These are phyloP conservation scores for Heterocephalus glaber DNA, from an alignment of 2,113 vertebrate species.

Conservation along the genomic window DNA sequence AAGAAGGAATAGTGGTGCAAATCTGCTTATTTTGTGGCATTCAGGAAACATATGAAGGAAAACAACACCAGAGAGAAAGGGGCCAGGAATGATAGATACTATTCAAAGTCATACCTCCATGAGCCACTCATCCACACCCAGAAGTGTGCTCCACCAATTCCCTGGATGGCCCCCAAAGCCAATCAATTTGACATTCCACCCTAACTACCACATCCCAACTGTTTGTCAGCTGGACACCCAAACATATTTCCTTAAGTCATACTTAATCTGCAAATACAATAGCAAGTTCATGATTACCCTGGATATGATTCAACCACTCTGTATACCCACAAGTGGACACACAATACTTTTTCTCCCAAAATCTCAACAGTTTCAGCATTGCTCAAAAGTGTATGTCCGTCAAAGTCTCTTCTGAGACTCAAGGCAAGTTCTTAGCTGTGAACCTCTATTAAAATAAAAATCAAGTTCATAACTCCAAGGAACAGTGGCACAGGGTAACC, in stretches of 20 bases:
- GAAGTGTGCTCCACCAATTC: too few species aligned
- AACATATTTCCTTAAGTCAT: not conserved
- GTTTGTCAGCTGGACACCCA: not conserved
- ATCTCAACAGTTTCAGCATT: not conserved
- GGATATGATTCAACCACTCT: not conserved
- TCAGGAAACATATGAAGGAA: too few species aligned
- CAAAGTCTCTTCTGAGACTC: not conserved
- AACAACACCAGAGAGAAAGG: too few species aligned
- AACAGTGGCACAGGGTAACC: not conserved
- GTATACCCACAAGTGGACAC: not conserved
- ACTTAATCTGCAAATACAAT: not conserved
- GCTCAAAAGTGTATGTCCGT: not conserved
- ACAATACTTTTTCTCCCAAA: not conserved
- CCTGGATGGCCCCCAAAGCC: too few species aligned
- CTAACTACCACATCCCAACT: not conserved
- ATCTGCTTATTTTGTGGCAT: too few species aligned
- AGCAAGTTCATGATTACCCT: not conserved
- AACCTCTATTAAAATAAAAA: not conserved
- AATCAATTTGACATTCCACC: too few species aligned
- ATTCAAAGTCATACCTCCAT: too few species aligned
- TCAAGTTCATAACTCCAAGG: not conserved
- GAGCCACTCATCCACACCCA: too few species aligned
- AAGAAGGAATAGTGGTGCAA: too few species aligned
- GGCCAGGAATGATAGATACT: too few species aligned
- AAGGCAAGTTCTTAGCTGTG: not conserved